Evolutionary conservation across 2,888 invertebrate genomes (phyloP).

Genomic region (Caenorhabditis panamensis): DNA sequence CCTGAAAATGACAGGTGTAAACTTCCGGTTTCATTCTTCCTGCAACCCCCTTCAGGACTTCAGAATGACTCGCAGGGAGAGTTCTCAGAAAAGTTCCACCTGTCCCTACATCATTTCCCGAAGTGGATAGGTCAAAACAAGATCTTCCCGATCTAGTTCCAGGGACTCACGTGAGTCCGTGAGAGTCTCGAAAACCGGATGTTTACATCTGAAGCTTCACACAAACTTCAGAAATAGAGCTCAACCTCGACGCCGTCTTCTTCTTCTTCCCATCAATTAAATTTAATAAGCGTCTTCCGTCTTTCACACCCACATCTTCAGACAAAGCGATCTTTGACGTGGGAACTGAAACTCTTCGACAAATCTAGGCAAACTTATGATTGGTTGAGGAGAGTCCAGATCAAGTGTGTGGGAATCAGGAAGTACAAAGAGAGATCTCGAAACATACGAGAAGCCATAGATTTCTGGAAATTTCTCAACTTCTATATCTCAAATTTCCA

Average conservation of each 20-base stretch:
- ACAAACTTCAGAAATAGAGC: background rate
- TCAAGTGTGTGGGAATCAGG: background rate
- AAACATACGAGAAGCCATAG: too few species aligned
- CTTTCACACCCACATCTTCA: slow-evolving; percentile 28
- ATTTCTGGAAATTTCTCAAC: background rate
- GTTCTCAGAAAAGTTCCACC: background rate
- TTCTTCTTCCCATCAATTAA: slow-evolving; percentile 40
- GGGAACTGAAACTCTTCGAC: slow-evolving; percentile 16
- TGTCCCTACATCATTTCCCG: background rate
- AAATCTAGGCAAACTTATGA: too few species aligned
- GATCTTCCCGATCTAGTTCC: background rate
- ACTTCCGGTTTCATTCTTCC: background rate
- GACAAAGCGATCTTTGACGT: slow-evolving; percentile 22
- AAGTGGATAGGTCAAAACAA: too few species aligned
- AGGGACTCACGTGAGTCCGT: slow-evolving; percentile 7
- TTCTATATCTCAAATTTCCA: background rate
- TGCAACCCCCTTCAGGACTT: background rate
- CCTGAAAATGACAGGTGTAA: background rate
- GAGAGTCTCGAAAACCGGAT: slow-evolving; percentile 20
- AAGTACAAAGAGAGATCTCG: too few species aligned
- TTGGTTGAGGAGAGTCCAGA: background rate
- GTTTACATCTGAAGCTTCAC: slow-evolving; percentile 15
- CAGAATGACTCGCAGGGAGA: background rate
- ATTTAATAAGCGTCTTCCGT: slow-evolving; percentile 41
- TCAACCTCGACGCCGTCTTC: too few species aligned